Evolutionary conservation across 1,140 invertebrate species (phyloP), one percentile per base, ranked within the genome.

Genomic region (Dendroctonus valens): DNA sequence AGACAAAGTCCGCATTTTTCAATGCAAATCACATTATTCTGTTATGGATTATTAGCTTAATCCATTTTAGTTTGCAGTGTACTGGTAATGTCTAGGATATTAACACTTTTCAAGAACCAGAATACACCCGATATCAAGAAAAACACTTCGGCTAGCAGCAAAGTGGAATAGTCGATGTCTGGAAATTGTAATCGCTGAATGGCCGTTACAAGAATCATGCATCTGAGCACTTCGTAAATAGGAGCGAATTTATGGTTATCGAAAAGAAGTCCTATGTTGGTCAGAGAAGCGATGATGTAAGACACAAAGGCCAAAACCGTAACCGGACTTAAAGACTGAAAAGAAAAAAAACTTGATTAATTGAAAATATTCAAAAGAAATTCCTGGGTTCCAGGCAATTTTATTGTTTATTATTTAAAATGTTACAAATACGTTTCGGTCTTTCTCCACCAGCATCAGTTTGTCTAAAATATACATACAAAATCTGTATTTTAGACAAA

Each of bases 201-300:
- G 3, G 74, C 70, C 7, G 76, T 67, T 2, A 78, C 76, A 7
- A 78, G 54, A 1, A 76, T 39, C 69, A 74, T 72, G 49, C 77
- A 78, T 12, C 77, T 70, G 7, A 77, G 42, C n/a, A 77, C 60
- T 68, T 79, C 77, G 7, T 74, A 73, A n/a, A 74, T 66, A 51
- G 73, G 72, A 9, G 77, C 76, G 55, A 75, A 71, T 11, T 72
- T 73, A 40, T 72, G 70, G 38, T 77, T 73, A 51, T 90, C 88
- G 68, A 90, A 87, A 8, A 90, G 70, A 80, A 90, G 81, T 14
- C 90, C 89, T 46, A 91, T 89, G 4, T 85, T 80, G 3, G 84
- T 87, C 7, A 91, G 72, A 0, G 87, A 86, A 3, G 83, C 81
- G 8, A 90, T 78, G 50, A 90, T 85, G 76, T 89, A 89, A 26